phyloP scores from a whole-genome alignment of 2,797 vertebrate genomes.

The Arvicola amphibius region DNA sequence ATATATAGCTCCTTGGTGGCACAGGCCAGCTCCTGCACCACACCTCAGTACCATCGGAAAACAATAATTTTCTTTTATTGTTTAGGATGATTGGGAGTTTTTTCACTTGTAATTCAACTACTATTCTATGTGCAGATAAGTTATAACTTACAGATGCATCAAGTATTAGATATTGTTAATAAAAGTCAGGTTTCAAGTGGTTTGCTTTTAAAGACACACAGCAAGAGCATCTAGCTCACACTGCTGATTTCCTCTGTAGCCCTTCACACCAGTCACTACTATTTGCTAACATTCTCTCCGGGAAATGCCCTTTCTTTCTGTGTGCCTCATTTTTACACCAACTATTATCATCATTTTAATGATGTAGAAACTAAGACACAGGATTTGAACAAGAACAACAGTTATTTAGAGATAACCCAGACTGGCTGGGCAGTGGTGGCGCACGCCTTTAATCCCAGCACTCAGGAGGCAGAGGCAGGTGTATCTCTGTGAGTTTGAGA shows the following conservation, averaged over 20 bases:
- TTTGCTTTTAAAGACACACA: neutral
- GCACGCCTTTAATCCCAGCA: neutral
- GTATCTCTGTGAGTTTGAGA: neutral
- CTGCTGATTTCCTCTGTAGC: neutral
- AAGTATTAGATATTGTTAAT: constrained; percentile 35
- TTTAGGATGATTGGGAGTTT: constrained; percentile 23
- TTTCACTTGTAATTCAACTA: constrained; percentile 41
- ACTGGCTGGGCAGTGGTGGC: neutral
- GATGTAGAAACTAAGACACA: neutral
- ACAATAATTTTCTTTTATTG: neutral
- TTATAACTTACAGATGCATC: neutral
- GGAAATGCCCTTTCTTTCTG: neutral
- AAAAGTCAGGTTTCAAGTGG: neutral
- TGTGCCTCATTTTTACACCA: neutral
- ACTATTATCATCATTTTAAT: neutral
- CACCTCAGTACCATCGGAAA: neutral
- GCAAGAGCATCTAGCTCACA: constrained; percentile 5
- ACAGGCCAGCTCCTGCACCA: neutral
- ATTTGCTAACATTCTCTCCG: neutral
- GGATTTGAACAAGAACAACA: neutral
- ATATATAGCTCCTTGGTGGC: neutral
- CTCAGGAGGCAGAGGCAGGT: neutral
- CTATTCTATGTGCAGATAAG: constrained; percentile 5
- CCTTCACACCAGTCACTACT: neutral
- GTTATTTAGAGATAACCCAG: neutral